Evolutionary conservation across 2,797 vertebrate species (phyloP), one percentile per base, ranked within the genome.

Genomic region (Spinus olivaceus): DNA sequence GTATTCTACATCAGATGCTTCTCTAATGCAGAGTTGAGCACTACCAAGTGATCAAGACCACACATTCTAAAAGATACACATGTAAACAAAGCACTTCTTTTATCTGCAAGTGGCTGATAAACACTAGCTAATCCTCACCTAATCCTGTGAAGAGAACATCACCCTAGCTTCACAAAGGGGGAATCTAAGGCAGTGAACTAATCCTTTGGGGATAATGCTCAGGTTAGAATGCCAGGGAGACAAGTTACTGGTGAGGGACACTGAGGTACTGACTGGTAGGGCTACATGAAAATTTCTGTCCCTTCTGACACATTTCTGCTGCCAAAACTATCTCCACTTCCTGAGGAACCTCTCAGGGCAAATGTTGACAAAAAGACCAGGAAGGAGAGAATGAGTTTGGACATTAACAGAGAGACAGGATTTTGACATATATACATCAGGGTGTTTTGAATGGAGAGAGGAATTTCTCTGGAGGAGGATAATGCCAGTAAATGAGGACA

Each of bases 81-180:
- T 28, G 79, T 91, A 93, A 93, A 93, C 80, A 93, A 91, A 92
- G 51, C 33, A 44, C n/a, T 73, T 53, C 53, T 94, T 82, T 83
- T 76, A 95, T 94, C 92, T 91, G 76, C 79, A 72, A 95, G 42
- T 80, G 2, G 0, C 79, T 71, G 89, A 88, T 90, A 89, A 94
- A 94, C 81, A 87, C 54, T 12, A 63, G 89, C 91, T 94, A 96
- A 93, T 94, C 95, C 86, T 72, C 89, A 88, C 87, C 89, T 97
- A 95, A 96, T 94, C 91, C 81, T 63, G 67, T 35, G 86, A 92
- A 61, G 57, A 78, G 89, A 91, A 81, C 85, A 94, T 70, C 82
- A 94, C 84, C 67, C 66, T 8, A 12, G 63, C 44, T 88, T 73
- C 78, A 92, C 73, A 56, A 84, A 92, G 74, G 59, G 63, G 64